These are phyloP conservation scores for Pammene fasciana DNA, from an alignment of 2,888 invertebrate species.

Conservation along the genomic window DNA sequence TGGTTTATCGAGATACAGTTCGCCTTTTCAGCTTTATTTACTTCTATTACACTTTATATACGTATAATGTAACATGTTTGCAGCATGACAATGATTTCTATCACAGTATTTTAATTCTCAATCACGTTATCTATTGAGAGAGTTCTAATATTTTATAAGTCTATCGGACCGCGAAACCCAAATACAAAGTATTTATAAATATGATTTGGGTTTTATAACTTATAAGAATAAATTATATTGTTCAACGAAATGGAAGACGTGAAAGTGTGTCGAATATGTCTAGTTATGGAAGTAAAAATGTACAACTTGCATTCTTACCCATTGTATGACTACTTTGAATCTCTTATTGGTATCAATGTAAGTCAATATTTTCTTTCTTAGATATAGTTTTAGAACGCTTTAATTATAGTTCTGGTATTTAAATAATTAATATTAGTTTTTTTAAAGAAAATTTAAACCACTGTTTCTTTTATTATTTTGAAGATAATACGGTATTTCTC, in stretches of 20 bases:
- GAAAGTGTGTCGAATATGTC: conserved; percentile 72
- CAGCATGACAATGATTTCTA: conserved; percentile 17
- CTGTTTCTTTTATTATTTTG: too few relatives aligned
- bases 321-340: conserved; percentile 61
- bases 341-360: conserved; percentile 64
- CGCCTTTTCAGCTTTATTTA: conserved; percentile 5
- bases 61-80: conserved; percentile 41
- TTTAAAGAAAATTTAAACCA: too few relatives aligned
- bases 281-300: conserved; percentile 65
- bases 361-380: conserved; percentile 45
- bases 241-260: conserved; percentile 59
- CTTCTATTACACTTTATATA: conserved; percentile 21
- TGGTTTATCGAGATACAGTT: conserved; percentile 25
- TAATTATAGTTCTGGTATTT: too few relatives aligned
- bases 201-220: conserved; percentile 30
- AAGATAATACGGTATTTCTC: too few relatives aligned
- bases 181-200: conserved; percentile 54
- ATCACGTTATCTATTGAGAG: conserved; percentile 45
- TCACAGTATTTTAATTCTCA: conserved; percentile 27
- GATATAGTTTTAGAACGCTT: too few relatives aligned
- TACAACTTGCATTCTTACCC: conserved; percentile 59
- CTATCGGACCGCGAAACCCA: conserved; percentile 68
- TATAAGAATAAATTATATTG: conserved; percentile 32
- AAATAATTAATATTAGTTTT: too few relatives aligned
- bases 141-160: conserved; percentile 76